These are phyloP conservation scores for Scaptomyza parva DNA, from an alignment of 2,888 invertebrate genomes.

Conservation along the genomic window DNA sequence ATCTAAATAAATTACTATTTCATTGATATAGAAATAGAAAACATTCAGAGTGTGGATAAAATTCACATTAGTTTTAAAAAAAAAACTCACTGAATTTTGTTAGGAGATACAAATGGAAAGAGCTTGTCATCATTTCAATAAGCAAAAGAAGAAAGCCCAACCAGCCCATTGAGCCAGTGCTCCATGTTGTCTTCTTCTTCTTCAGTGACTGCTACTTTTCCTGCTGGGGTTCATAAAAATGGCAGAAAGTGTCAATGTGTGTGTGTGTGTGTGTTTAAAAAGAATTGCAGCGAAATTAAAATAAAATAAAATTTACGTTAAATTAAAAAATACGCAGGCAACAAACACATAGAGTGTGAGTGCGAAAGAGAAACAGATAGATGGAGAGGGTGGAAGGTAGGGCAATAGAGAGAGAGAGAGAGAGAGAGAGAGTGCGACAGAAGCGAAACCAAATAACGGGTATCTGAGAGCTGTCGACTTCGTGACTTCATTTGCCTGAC, in stretches of 20 bases:
- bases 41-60: too few relatives aligned
- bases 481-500: slow-evolving; percentile 84
- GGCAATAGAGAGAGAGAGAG: not conserved
- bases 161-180: slow-evolving; percentile 11
- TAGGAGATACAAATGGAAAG: slow-evolving; percentile 43
- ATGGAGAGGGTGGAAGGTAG: slow-evolving; percentile 8
- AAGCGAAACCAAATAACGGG: slow-evolving; percentile 49
- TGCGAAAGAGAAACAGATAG: slow-evolving; percentile 3
- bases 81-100: too few relatives aligned
- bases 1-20: too few relatives aligned
- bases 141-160: slow-evolving; percentile 21
- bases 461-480: slow-evolving; percentile 62
- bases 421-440: slow-evolving; percentile 7
- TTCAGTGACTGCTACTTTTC: too few relatives aligned
- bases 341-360: too few relatives aligned
- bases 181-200: slow-evolving; percentile 11
- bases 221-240: slow-evolving; percentile 43
- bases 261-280: slow-evolving; percentile 44
- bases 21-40: too few relatives aligned
- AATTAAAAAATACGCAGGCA: slow-evolving; percentile 72
- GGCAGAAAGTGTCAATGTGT: slow-evolving; percentile 17
- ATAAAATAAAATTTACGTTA: slow-evolving; percentile 82
- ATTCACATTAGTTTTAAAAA: too few relatives aligned
- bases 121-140: slow-evolving; percentile 56
- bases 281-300: slow-evolving; percentile 78